Evolutionary conservation across 1,140 invertebrate genomes (phyloP), one percentile per base, ranked within the genome.

Genomic region (Cotesia chilonis): DNA sequence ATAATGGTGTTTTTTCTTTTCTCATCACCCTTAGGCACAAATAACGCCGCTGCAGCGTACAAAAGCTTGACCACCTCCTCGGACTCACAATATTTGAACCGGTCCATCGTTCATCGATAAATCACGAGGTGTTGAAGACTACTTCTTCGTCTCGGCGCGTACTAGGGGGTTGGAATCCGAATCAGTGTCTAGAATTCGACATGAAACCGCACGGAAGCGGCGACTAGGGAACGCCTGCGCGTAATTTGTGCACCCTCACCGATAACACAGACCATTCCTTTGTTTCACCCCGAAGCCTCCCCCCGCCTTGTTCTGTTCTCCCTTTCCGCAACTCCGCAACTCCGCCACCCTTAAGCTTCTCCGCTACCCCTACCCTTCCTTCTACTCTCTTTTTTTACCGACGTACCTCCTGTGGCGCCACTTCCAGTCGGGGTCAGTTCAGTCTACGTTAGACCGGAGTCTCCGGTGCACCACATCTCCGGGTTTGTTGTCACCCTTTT

Each of bases 341-440:
- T 28, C 28, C 28, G 28, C 28, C 28, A 28, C 28, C 28, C 28
- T 28, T 28, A 28, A 28, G 28, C 1, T 28, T 28, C 28, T 28
- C 28, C 28, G 28, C 28, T 28, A 28, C 28, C 28, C 28, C 28
- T 28, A 28, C 28, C 28, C 28, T 28, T 28, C 28, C 28, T 28
- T 28, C 28, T 28, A 28, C 28, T 28, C 28, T 28, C 70, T 72
- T 57, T 74, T 68, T 76, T 70, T 75, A 65, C 17, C 64, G 38
- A 28, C 36, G 60, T 28, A 38, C 71, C 65, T 57, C 57, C 55
- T 60, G 71, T 79, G 78, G 78, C 79, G 77, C 76, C 78, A 79
- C 77, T 79, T 79, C 71, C 76, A 77, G 76, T 81, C 73, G 79
- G 77, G 76, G 77, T 79, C 78, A 81, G 78, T 81, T 77, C 78